Evolutionary conservation across 2,113 vertebrate species (phyloP).

Genomic region (Serinus canaria): DNA sequence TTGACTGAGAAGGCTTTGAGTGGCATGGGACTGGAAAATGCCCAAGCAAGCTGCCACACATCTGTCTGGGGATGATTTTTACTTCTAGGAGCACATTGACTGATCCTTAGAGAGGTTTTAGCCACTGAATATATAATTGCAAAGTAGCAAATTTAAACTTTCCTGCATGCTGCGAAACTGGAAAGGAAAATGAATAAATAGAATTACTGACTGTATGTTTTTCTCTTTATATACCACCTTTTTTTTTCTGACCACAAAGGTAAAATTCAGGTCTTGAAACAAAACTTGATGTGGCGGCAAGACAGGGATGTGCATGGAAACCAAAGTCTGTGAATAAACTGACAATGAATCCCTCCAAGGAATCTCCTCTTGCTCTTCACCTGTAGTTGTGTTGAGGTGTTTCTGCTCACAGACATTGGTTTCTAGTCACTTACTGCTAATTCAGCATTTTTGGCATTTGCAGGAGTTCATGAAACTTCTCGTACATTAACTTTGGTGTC

Average conservation of each 20-base stretch:
- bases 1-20: background rate
- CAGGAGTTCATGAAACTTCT: background rate
- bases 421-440: background rate
- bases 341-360: background rate
- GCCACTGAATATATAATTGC: background rate
- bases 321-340: background rate
- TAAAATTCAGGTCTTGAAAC: background rate
- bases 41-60: background rate
- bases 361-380: background rate
- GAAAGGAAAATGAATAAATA: background rate
- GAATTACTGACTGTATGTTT: background rate
- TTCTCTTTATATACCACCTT: background rate
- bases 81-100: background rate
- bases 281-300: background rate
- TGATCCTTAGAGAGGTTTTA: background rate
- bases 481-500: fast-evolving
- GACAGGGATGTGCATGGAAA: background rate
- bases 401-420: background rate
- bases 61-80: background rate
- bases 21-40: background rate
- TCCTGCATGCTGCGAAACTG: background rate
- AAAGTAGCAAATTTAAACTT: background rate
- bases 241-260: background rate
- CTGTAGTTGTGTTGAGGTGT: background rate
- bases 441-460: background rate